These are phyloP conservation scores for Eulimnadia texana DNA, from an alignment of 1,140 invertebrate genomes.

Conservation along the genomic window DNA sequence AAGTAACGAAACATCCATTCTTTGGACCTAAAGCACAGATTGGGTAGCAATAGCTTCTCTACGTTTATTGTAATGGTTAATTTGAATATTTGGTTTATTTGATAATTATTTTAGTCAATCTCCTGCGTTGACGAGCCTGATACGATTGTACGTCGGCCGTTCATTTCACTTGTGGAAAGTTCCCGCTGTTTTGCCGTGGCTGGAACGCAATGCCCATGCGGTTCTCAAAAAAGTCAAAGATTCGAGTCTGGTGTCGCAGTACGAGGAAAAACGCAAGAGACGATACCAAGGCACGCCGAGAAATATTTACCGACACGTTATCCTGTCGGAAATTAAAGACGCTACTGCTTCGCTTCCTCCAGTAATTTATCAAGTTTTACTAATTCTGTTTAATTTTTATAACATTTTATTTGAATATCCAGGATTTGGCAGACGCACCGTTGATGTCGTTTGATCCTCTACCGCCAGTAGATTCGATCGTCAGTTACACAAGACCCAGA, in stretches of 20 bases:
- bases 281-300: conserved; percentile 51
- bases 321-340: conserved; percentile 64
- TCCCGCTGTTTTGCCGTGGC: conserved; percentile 53
- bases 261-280: conserved; percentile 40
- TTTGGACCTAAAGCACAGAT: conserved; percentile 26
- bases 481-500: conserved; percentile 46
- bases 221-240: conserved; percentile 48
- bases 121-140: conserved; percentile 48
- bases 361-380: conserved; percentile 25
- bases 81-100: not conserved
- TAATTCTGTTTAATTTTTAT: conserved; percentile 15
- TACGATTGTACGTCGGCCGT: conserved; percentile 55
- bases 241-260: conserved; percentile 41
- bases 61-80: not conserved
- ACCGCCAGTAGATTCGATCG: conserved; percentile 57
- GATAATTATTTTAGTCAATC: conserved; percentile 37
- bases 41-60: conserved; percentile 20
- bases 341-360: conserved; percentile 39
- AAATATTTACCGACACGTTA: conserved; percentile 60
- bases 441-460: conserved; percentile 68
- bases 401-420: conserved; percentile 1
- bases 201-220: conserved; percentile 51
- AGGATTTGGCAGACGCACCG: conserved; percentile 40
- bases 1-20: conserved; percentile 38
- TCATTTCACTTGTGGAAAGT: conserved; percentile 66